Percentiles rank a stretch among this genome's conserved stretches.
These are phyloP conservation scores for Lathamus discolor DNA, from an alignment of 2,113 vertebrate genomes.

Conservation along the genomic window DNA sequence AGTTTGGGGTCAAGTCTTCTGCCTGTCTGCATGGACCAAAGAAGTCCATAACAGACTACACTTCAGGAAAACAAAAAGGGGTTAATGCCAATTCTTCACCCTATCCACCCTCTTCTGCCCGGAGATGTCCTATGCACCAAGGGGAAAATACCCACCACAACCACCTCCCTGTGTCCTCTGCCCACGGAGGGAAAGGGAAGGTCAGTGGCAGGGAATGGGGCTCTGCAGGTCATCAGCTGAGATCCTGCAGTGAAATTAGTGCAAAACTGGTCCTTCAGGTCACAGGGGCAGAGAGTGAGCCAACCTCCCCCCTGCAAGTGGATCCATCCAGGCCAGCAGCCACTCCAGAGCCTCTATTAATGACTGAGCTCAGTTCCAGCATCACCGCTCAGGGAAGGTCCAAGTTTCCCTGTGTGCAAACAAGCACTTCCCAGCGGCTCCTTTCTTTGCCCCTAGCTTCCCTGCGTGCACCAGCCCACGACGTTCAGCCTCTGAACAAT, in stretches of 20 bases:
- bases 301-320: not conserved
- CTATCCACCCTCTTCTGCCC: too few species aligned
- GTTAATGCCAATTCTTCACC: not conserved
- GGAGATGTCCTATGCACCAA: not conserved
- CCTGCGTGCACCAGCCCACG: accelerated
- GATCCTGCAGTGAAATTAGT: not conserved
- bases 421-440: not conserved
- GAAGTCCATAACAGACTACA: not conserved
- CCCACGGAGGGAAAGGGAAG: not conserved
- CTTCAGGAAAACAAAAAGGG: not conserved
- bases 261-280: conserved; percentile 7
- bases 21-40: not conserved
- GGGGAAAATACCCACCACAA: too few species aligned
- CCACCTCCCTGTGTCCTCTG: not conserved
- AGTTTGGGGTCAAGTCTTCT: not conserved
- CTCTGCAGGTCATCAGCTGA: not conserved
- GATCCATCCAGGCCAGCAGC: not conserved
- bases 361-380: not conserved
- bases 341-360: accelerated
- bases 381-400: not conserved
- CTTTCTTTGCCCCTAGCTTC: not conserved
- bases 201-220: not conserved
- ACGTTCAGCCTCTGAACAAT: not conserved
- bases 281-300: not conserved
- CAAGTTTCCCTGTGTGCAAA: not conserved